Base-by-base conservation (phyloP, 2,888 invertebrate species). In the Cantharis rufa region DNA sequence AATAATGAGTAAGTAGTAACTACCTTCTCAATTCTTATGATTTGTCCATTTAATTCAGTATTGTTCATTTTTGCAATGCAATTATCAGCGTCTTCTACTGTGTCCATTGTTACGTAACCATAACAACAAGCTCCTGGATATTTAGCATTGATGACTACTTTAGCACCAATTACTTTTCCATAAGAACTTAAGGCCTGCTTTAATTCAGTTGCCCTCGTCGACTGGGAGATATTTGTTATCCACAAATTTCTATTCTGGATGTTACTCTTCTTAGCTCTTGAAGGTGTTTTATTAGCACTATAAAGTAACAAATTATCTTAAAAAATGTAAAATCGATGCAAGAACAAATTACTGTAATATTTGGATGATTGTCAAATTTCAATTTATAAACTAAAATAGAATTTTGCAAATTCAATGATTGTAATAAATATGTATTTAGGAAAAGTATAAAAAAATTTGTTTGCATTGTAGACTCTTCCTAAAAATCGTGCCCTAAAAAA, bases 91-190 rank as follows among this genome's bases (percentile, higher is more conserved):
- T 97, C 97, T 77, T 94, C 95, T 15, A 94, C 92, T 16, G 95
- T 94, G 0, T 94, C 94, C 97, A 99, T 98, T 0, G 98, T 98
- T 3, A 99, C 97, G 87, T 97, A 98, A 27, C 98, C 99, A 85
- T 97, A 98, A 87, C 97, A 98, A 75, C 96, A 93, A 0, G 97
- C 95, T 1, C 97, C 97, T 0, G 98, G 97, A 13, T 95, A 96
- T 80, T 95, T 92, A 0, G 98, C 97, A 87, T 98, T 98, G 0
- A 98, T 98, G 3, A 99, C 98, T 24, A 99, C 96, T 90, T 98
- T 98, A 0, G 98, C 98, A 78, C 97, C 97, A 83, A 96, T 92
- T 68, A 97, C 97, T 92, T 97, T 98, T 84, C 98, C 98, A 90
- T 95, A 94, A 86, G 95, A 95, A 74, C 96, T 96, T 86, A 98